These are phyloP conservation scores for Drosophila biarmipes DNA, from an alignment of 1,140 invertebrate genomes.

Conservation along the genomic window DNA sequence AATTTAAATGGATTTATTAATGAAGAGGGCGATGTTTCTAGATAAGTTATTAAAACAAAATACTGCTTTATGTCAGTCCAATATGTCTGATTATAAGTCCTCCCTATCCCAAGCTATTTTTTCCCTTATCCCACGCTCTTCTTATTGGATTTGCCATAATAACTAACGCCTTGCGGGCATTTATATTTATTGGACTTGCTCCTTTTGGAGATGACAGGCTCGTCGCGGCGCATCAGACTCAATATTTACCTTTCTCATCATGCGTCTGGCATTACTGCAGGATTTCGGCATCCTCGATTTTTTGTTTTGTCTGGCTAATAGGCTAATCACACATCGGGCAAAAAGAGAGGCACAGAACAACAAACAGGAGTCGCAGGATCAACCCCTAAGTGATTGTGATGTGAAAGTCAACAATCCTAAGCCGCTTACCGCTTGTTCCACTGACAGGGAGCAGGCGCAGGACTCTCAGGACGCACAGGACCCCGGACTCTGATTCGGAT, in stretches of 20 bases:
- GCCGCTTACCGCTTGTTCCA: constrained; percentile 78
- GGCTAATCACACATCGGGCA: constrained; percentile 78
- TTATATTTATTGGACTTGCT: constrained; percentile 58
- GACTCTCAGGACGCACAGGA: constrained; percentile 20
- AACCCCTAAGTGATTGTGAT: constrained; percentile 76
- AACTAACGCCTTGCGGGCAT: constrained; percentile 65
- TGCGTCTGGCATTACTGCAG: constrained; percentile 43
- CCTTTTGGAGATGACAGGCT: constrained; percentile 35
- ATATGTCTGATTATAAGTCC: too few species aligned
- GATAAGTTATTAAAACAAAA: too few species aligned
- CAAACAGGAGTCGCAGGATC: constrained; percentile 43
- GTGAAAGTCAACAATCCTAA: constrained; percentile 81
- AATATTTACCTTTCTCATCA: constrained; percentile 82
- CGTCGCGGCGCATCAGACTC: constrained; percentile 57
- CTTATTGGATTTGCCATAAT: constrained; percentile 47
- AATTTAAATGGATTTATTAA: too few species aligned
- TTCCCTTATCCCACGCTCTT: constrained; percentile 62
- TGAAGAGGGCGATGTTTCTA: too few species aligned
- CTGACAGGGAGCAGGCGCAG: constrained; percentile 66
- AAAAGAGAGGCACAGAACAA: constrained; percentile 66
- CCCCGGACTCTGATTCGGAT: neutral
- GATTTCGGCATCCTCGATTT: constrained; percentile 24
- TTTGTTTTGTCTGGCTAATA: constrained; percentile 74
- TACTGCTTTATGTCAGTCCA: too few species aligned
- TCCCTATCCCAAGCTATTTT: neutral